A percentile compares a stretch with the other conserved stretches of the same genome.
phyloP scores from a whole-genome alignment of 2,888 invertebrate genomes.

The Andrena bicolor region DNA sequence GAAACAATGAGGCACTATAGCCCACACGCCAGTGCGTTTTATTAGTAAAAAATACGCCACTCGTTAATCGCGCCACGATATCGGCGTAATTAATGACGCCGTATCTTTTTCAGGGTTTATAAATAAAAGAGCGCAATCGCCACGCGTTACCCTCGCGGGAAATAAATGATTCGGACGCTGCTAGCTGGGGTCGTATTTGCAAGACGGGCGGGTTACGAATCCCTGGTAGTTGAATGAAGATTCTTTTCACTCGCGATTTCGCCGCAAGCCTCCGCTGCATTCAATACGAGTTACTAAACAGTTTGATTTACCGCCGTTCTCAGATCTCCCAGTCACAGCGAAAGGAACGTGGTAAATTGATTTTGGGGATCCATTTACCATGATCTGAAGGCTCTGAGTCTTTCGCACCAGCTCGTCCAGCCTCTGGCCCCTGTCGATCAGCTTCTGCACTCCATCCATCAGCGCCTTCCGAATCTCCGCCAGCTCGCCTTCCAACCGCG shows the following conservation, averaged over 20 bases:
- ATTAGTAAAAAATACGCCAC: constrained; percentile 17
- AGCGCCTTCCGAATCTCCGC: constrained; percentile 72
- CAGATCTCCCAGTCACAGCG: no score
- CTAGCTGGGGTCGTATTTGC: constrained; percentile 35
- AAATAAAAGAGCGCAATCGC: constrained; percentile 47
- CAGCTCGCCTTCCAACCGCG: constrained; percentile 70
- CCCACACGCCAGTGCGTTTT: constrained; percentile 6
- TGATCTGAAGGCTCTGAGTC: constrained; percentile 76
- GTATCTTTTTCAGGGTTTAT: constrained; percentile 36
- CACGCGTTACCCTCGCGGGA: constrained; percentile 25
- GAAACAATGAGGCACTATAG: constrained; percentile 2
- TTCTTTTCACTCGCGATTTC: constrained; percentile 2
- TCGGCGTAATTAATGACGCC: constrained; percentile 43
- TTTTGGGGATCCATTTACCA: constrained; percentile 62
- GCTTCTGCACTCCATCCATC: constrained; percentile 75
- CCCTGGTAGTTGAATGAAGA: constrained; percentile 34
- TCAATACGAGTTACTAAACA: not conserved
- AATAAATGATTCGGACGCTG: constrained; percentile 34
- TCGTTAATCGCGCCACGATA: constrained; percentile 49
- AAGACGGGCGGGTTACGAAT: constrained; percentile 7
- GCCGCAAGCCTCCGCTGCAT: not conserved
- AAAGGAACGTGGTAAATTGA: not conserved
- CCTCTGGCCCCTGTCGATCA: constrained; percentile 76
- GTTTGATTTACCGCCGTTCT: no score
- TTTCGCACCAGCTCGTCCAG: constrained; percentile 78